These are phyloP conservation scores for Coelinius sp. DNA, from an alignment of 2,888 invertebrate species.

Conservation along the genomic window DNA sequence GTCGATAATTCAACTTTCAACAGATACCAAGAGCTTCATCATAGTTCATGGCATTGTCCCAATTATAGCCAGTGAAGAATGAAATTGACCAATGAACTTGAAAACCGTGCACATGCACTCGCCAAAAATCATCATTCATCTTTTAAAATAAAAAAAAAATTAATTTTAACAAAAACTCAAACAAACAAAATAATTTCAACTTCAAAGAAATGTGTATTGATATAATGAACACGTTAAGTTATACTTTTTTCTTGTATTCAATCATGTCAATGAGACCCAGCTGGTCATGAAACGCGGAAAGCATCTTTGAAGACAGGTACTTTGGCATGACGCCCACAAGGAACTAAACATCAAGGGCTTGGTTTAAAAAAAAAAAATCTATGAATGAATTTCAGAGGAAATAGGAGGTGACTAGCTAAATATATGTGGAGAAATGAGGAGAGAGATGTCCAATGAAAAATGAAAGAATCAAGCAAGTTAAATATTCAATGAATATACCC, in stretches of 20 bases:
- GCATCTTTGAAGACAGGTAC: constrained; percentile 34
- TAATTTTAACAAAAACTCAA: neutral
- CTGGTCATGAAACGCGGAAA: constrained; percentile 9
- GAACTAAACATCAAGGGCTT: constrained; percentile 7
- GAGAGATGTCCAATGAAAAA: neutral
- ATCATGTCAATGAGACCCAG: neutral
- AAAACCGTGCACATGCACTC: too few species aligned
- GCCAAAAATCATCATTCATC: too few species aligned
- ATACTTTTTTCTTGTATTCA: neutral
- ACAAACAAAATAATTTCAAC: neutral
- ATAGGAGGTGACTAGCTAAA: neutral
- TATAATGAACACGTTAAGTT: neutral
- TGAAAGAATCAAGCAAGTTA: neutral
- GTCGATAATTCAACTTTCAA: too few species aligned
- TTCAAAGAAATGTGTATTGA: neutral
- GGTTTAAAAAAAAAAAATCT: neutral
- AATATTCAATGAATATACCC: neutral
- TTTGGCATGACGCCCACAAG: constrained; percentile 45
- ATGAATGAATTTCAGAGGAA: neutral
- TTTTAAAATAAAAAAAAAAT: too few species aligned
- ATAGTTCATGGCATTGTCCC: too few species aligned
- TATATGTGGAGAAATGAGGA: neutral
- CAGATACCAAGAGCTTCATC: too few species aligned
- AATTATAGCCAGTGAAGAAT: too few species aligned
- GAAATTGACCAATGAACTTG: too few species aligned